These are phyloP conservation scores for Zaprionus inermis DNA, from an alignment of 1,140 invertebrate species.

Conservation along the genomic window DNA sequence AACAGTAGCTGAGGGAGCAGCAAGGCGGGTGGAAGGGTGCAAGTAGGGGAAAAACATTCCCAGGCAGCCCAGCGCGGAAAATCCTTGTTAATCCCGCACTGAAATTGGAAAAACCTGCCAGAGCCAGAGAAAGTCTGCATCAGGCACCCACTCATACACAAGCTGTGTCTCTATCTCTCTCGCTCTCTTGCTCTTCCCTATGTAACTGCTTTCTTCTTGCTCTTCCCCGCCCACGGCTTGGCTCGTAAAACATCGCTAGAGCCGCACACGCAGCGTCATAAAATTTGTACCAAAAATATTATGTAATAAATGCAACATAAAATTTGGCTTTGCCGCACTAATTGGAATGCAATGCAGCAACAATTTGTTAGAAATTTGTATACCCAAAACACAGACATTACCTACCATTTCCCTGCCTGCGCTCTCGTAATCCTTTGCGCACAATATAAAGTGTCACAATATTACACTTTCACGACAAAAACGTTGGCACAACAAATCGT, in stretches of 20 bases:
- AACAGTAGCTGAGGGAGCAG: background rate
- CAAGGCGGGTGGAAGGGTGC: background rate
- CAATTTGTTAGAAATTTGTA: slow-evolving; percentile 39
- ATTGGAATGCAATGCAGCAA: slow-evolving; percentile 77
- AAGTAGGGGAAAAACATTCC: slow-evolving; percentile 26
- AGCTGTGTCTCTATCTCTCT: background rate
- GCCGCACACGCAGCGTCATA: slow-evolving; percentile 61
- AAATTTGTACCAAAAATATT: slow-evolving; percentile 73
- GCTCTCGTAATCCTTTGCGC: slow-evolving; percentile 49
- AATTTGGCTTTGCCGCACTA: slow-evolving; percentile 76
- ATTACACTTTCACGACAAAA: slow-evolving; percentile 76
- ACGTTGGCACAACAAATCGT: slow-evolving; percentile 68
- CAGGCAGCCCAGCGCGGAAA: slow-evolving; percentile 45
- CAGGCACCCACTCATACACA: too few species aligned
- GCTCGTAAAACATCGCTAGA: slow-evolving; percentile 69
- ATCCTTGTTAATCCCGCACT: slow-evolving; percentile 81
- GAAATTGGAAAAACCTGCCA: slow-evolving; percentile 81
- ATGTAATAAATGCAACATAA: slow-evolving; percentile 83
- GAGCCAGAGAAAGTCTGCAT: slow-evolving; percentile 31
- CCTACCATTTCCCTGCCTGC: slow-evolving; percentile 14
- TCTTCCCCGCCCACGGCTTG: background rate
- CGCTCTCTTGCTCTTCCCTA: background rate
- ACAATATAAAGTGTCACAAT: slow-evolving; percentile 84
- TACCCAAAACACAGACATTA: slow-evolving; percentile 64
- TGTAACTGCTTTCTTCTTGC: background rate